phyloP scores from a whole-genome alignment of 2,888 invertebrate genomes.

The Keiferia lycopersicella region DNA sequence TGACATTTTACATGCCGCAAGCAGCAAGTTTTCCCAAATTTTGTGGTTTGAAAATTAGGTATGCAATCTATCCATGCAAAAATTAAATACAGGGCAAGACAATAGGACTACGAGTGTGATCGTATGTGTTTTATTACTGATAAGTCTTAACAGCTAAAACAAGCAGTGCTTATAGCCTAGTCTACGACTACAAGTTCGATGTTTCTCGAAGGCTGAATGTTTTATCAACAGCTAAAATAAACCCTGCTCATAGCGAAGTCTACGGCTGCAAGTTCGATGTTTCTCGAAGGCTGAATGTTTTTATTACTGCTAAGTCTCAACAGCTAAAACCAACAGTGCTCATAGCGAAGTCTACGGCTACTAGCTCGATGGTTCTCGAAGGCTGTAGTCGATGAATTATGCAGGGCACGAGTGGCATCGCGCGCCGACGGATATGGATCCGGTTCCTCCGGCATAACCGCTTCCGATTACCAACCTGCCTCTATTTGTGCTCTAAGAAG shows the following conservation, averaged over 20 bases:
- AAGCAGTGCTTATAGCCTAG: neutral
- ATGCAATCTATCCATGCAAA: too few relatives aligned
- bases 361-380: neutral
- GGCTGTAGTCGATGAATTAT: constrained; percentile 56
- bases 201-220: neutral
- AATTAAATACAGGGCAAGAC: too few relatives aligned
- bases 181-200: neutral
- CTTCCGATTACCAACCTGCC: constrained; percentile 6
- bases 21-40: too few relatives aligned
- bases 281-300: neutral
- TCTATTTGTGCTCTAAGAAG: neutral
- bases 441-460: constrained; percentile 54
- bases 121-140: neutral
- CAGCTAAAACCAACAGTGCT: neutral
- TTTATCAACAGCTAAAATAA: neutral
- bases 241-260: neutral
- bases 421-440: constrained; percentile 71
- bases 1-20: too few relatives aligned
- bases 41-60: too few relatives aligned
- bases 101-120: neutral
- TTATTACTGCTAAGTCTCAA: too few relatives aligned
- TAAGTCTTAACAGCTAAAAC: neutral
- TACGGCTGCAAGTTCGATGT: neutral
- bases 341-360: neutral
- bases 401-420: constrained; percentile 46